Evolutionary conservation across 2,113 vertebrate species (phyloP), one percentile per base, ranked within the genome.

Genomic region (Muntiacus reevesi): DNA sequence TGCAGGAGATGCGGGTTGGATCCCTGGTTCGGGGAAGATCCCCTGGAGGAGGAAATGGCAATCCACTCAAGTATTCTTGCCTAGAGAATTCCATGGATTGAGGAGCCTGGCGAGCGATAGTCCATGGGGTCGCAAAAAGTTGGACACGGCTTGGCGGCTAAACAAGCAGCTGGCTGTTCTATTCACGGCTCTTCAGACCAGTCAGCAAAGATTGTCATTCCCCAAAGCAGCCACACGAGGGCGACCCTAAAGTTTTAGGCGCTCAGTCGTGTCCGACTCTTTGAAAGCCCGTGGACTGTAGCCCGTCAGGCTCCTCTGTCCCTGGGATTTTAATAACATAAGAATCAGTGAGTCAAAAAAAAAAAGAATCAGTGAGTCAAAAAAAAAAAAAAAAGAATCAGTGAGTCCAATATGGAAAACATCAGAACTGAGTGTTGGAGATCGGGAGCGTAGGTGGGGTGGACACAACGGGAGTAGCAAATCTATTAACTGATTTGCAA

Each of bases 61-160:
- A 36, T n/a, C n/a, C 64, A 36, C n/a, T 71, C 10, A 71, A 71
- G 2, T 36, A 36, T 71, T 21, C 64, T 3, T 21, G 64, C n/a
- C 9, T 36, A 71, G 9, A 71, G n/a, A 71, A 71, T 71, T 71
- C n/a, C n/a, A 36, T 36, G n/a, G 19, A 71, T 36, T 36, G 64
- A 71, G n/a, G n/a, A 71, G 21, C 19, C n/a, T 71, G 64, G 64
- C 4, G 9, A 71, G 17, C 33, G 17, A 36, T 67, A 36, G 33
- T 71, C n/a, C 64, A 71, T 5, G 17, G 17, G 9, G n/a, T 21
- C n/a, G 4, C 67, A 71, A 71, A 36, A n/a, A 71, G 9, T 2
- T 36, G n/a, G 4, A 23, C 64, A 71, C n/a, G 2, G 1, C 9
- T 23, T 71, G 1, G n/a, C 4, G 0, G 11, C 64, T 21, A 36